Base-by-base conservation (phyloP, 1,140 invertebrate genomes). In the Pomacea maculata region DNA sequence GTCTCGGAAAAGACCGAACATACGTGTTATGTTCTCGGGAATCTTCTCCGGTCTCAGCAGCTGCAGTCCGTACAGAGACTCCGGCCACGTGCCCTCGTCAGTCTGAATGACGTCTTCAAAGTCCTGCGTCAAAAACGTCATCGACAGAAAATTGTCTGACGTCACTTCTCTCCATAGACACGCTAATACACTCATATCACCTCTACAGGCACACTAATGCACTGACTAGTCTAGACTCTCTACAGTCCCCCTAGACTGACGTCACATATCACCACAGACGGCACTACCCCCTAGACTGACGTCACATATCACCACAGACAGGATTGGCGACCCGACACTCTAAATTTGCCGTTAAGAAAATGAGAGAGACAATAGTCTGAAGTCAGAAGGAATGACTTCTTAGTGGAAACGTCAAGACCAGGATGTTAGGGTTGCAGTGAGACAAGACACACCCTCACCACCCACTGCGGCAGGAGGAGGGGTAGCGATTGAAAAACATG, bases 1-100 rank as follows among this genome's bases (percentile, higher is more conserved):
- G 34, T 45, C 34, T 1, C 34, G 6, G 34, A 45, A 45, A 45
- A 45, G 34, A 45, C 34, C 34, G 34, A 17, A 80, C 72, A 45
- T 65, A 84, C 83, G 57, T 21, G 81, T 82, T 57, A 84, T 79
- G 75, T 84, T 84, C 0, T 9, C 61, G 12, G 88, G 88, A 73
- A 87, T 84, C 65, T 81, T 83, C 17, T 82, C 73, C 1, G 61
- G 71, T 45, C 83, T 79, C 15, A 89, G 74, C 5, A 89, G 82
- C 54, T 88, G 87, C 61, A 89, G 57, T 52, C 88, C 88, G 65
- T 83, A 89, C 21, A 89, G 75, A 14, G 82, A 85, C 1, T 78
- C 82, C n/a, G 34, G 85, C 84, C 79, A 83, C 80, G 72, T 54
- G 15, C 70, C 83, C 45, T 83, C 75, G 0, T 84, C 73, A 0